phyloP scores from a whole-genome alignment of 1,140 invertebrate species.

The Magallana angulata region DNA sequence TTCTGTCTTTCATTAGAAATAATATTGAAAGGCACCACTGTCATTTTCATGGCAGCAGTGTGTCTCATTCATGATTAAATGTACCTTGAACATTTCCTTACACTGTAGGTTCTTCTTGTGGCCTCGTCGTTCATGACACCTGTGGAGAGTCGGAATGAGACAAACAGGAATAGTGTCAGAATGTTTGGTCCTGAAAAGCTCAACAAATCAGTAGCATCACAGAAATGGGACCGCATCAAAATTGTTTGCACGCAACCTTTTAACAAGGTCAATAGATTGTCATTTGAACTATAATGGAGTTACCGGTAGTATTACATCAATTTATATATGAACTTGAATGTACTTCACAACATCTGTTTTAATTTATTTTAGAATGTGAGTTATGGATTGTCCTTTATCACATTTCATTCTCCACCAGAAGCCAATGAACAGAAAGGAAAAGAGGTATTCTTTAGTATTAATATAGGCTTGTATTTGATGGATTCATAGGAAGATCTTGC shows the following conservation, averaged over 20 bases:
- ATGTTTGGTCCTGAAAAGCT: slow-evolving; percentile 87
- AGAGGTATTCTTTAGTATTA: slow-evolving; percentile 47
- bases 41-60: no score
- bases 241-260: slow-evolving; percentile 92
- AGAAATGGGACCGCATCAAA: slow-evolving; percentile 92
- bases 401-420: slow-evolving; percentile 82
- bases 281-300: background rate
- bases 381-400: slow-evolving; percentile 90
- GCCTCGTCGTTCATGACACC: slow-evolving; percentile 90
- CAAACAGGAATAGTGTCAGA: slow-evolving; percentile 86
- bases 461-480: background rate
- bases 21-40: no score
- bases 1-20: no score
- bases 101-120: slow-evolving; percentile 85
- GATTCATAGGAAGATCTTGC: background rate
- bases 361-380: slow-evolving; percentile 81
- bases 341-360: background rate
- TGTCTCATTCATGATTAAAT: no score
- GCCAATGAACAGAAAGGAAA: slow-evolving; percentile 55
- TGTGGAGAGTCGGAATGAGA: slow-evolving; percentile 85
- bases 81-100: background rate
- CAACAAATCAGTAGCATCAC: slow-evolving; percentile 80
- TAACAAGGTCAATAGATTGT: slow-evolving; percentile 82
- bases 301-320: no score
- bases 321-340: background rate